Evolutionary conservation across 2,888 invertebrate genomes (phyloP), one percentile per base, ranked within the genome.

Genomic region (Nomada flava): DNA sequence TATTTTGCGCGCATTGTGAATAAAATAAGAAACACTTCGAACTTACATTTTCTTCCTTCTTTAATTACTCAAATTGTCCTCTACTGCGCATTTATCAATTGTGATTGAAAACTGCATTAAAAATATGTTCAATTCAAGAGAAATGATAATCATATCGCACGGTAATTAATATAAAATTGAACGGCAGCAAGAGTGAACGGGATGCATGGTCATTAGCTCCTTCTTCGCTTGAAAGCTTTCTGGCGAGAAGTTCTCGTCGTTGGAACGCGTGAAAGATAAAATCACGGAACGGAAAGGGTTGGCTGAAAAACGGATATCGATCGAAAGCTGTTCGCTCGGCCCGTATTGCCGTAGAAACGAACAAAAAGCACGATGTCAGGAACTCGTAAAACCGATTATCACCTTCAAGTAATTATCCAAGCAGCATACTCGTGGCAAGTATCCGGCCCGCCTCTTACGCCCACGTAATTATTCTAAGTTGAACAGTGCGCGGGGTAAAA

Each of bases 301-400:
- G 36, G 11, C 11, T 64, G 63, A 50, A 79, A 70, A 76, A 59
- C 62, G 65, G 65, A 71, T 60, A 77, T 65, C 70, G 79, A 79
- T 77, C 65, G 79, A 60, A 55, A 65, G 60, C 29, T 69, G 55
- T 62, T 71, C 77, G 42, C 13, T n/a, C n/a, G 53, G 15, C 11
- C 69, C 57, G 59, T 70, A 79, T 79, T 63, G 63, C 52, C 36
- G 44, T 1, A 53, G 26, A 80, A 73, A 52, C 55, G 71, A 62
- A 62, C 55, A 76, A 82, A 65, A 64, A 81, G 59, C 55, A 53
- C 68, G 67, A 62, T 62, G 74, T 75, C 74, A 53, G 18, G 68
- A 76, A 76, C 63, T 82, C 26, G 82, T 62, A 82, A 82, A 79
- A 82, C 67, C 82, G 82, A 82, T 82, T 82, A 82, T 82, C 82